These are phyloP conservation scores for Belgica antarctica DNA, from an alignment of 2,888 invertebrate species.

Conservation along the genomic window DNA sequence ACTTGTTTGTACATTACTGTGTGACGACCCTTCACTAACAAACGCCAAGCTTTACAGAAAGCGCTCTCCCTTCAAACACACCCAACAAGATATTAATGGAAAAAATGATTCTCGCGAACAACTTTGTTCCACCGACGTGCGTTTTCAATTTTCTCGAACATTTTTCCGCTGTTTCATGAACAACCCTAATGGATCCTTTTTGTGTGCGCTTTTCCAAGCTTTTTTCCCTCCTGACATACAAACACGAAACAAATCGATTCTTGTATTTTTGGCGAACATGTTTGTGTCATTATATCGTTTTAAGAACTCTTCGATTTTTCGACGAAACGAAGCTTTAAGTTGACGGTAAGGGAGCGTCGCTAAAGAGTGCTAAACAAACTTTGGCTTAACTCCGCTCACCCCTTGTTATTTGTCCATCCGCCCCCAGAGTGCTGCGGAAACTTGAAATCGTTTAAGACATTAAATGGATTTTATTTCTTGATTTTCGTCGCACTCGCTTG, in stretches of 20 bases:
- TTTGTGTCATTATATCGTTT: conserved; percentile 19
- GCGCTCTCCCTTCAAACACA: too few relatives aligned
- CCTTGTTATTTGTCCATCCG: neutral
- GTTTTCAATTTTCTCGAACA: conserved; percentile 18
- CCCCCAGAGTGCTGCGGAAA: neutral
- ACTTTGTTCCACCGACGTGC: neutral
- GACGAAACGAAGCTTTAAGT: conserved; percentile 11
- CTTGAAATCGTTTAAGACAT: neutral
- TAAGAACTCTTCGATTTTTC: conserved; percentile 12
- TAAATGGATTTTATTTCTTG: conserved; percentile 27
- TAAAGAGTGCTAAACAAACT: neutral
- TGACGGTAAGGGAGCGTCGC: too few relatives aligned
- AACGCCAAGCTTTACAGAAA: conserved; percentile 1
- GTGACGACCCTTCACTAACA: too few relatives aligned
- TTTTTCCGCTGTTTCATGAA: conserved; percentile 26
- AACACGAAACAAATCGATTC: conserved; percentile 15
- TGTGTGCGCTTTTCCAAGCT: neutral
- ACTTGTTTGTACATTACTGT: too few relatives aligned
- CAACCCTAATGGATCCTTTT: conserved; percentile 39
- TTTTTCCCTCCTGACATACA: conserved; percentile 11
- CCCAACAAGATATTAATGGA: conserved; percentile 33
- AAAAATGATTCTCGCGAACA: conserved; percentile 42
- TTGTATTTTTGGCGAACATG: neutral
- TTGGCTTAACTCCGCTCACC: conserved; percentile 1
- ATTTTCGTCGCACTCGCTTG: neutral